Percentiles rank a stretch among this genome's conserved stretches.
Conservation (phyloP, 2,888 invertebrate species). For the Acanthococcus lagerstroemiae region DNA sequence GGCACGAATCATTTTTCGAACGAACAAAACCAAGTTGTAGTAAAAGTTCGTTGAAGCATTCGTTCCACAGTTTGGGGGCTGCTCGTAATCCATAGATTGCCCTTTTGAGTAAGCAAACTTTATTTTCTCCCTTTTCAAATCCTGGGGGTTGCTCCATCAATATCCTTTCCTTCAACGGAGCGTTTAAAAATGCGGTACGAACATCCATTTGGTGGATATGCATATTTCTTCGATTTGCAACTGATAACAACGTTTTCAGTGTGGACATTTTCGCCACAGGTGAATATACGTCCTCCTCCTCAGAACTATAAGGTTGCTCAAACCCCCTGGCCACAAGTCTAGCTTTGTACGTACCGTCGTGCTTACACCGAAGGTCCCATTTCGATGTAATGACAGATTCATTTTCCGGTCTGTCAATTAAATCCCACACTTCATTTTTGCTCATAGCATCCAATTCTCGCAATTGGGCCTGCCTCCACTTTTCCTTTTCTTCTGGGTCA, state of each 20-base stretch:
- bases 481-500: background rate
- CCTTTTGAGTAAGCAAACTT: conserved; percentile 34
- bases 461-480: background rate
- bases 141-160: conserved; percentile 34
- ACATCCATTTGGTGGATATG: conserved; percentile 35
- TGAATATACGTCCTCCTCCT: no score
- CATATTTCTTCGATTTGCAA: no score
- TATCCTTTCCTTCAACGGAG: conserved; percentile 17
- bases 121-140: conserved; percentile 28
- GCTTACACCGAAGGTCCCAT: no score
- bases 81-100: conserved; percentile 36
- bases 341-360: no score
- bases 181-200: conserved; percentile 33
- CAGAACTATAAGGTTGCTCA: conserved; percentile 30
- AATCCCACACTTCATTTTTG: no score
- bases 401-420: no score
- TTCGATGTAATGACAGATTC: no score
- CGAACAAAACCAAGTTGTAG: conserved; percentile 30
- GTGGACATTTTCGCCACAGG: background rate
- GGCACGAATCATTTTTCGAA: background rate
- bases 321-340: conserved; percentile 18
- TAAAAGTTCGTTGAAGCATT: conserved; percentile 34
- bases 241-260: conserved; percentile 30
- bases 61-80: conserved; percentile 33
- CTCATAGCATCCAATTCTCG: background rate